Evolutionary conservation across 35 echinoderm and acorn worm species (phyloP), one percentile per base, ranked within the genome.

Genomic region (Lytechinus pictus): DNA sequence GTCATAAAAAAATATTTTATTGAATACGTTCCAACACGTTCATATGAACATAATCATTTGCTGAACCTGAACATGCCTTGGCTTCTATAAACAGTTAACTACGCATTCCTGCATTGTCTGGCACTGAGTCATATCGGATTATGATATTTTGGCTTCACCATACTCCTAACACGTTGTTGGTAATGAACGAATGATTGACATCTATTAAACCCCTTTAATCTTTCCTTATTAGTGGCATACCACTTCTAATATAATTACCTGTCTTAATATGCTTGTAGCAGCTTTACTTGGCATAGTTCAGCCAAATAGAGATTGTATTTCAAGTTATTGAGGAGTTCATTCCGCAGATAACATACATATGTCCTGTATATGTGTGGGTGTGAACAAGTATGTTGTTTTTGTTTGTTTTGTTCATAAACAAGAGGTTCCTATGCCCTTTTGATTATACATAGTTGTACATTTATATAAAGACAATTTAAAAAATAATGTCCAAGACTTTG

Each of bases 131-230:
- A 71, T 19, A 71, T 24, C 19, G 61, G 61, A 71, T 71, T 71
- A 71, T 11, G 8, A 4, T 57, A 57, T 57, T 8, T 57, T 57
- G 33, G 33, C 33, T 79, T 24, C 66, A 79, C 66, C 66, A 79
- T 24, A 79, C 19, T 27, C 66, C 16, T 79, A 4, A 79, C 66
- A 79, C 66, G 6, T 79, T 44, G 33, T 44, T n/a, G 16, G 66
- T 79, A 79, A 79, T 79, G 66, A 79, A 16, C n/a, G 66, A 79
- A 79, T 79, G 66, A 79, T 79, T 79, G 66, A 79, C 66, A 79
- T 79, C 19, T 16, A 79, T 24, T 79, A 79, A n/a, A 79, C 21
- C 16, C 66, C 14, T 6, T 79, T 79, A 79, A 24, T 79, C 66
- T 79, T 24, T 24, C 66, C 66, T 5, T 79, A 79, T 79, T 79